Evolutionary conservation across 2,113 vertebrate species (phyloP), one percentile per base, ranked within the genome.

Genomic region (Crotalus helleri): DNA sequence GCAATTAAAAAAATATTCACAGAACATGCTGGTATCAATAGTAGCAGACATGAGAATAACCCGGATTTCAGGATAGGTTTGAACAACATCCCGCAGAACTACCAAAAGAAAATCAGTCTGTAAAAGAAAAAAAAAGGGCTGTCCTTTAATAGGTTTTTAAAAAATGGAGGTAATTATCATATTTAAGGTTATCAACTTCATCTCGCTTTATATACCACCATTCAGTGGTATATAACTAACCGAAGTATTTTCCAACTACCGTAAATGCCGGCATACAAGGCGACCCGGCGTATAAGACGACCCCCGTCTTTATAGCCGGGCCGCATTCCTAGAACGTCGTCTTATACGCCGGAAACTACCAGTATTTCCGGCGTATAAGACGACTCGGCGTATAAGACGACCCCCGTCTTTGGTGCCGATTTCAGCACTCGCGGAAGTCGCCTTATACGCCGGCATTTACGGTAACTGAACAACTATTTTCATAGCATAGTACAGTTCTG

Each of bases 21-120:
- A 98, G 96, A 99, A 99, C 99, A 99, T 99, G 95, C 95, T 98
- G 92, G 99, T 99, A 93, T 99, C 99, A 1, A 99, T 99, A 94
- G 99, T 99, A 95, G 99, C 99, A 23, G 99, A 99, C 99, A 99
- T 99, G 58, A 99, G 99, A 94, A 99, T 96, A 95, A 99, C 86
- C 0, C 99, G 98, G 87, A 99, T 97, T 5, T 99, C 98, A 10
- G 99, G 99, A 93, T 98, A 99, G 1, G 98, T 94, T 95, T 98
- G 98, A 95, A 99, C 95, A 24, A 99, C 99, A 46, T 99, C 99
- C 90, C 99, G 98, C 92, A 99, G 97, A 87, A 99, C 99, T 69
- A 99, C 99, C 98, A 99, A 97, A 61, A 99, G 98, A 96, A 99
- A 99, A 96, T 99, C 99, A 44, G 99, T 99, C 99, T 99, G 96